Evolutionary conservation across 2,888 invertebrate genomes (phyloP).

Genomic region (Ochropleura leucogaster): DNA sequence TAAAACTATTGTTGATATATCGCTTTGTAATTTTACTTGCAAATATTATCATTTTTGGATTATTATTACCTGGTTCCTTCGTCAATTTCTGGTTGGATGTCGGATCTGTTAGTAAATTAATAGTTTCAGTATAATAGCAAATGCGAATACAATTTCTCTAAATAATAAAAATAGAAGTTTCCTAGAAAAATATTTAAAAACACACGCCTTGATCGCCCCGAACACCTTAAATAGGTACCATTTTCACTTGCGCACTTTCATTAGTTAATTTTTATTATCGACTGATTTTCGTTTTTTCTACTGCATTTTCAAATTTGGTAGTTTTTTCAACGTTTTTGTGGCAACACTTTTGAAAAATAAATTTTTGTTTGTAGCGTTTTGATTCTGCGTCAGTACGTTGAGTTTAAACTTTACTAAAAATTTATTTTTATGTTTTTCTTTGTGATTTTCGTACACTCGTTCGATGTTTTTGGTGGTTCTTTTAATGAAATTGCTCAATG

Average conservation of each 20-base stretch:
- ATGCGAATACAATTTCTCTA: slow-evolving; percentile 75
- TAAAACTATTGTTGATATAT: slow-evolving; percentile 44
- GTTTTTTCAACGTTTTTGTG: slow-evolving; percentile 71
- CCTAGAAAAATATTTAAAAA: slow-evolving; percentile 73
- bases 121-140: slow-evolving; percentile 78
- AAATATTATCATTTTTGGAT: slow-evolving; percentile 48
- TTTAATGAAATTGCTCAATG: slow-evolving; percentile 88
- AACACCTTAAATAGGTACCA: slow-evolving; percentile 70
- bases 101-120: slow-evolving; percentile 70
- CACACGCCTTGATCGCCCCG: slow-evolving; percentile 80
- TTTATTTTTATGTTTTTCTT: slow-evolving; percentile 69
- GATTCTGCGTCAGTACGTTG: slow-evolving; percentile 70
- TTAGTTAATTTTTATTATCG: slow-evolving; percentile 64
- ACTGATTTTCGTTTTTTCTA: slow-evolving; percentile 67
- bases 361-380: slow-evolving; percentile 72
- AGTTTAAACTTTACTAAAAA: slow-evolving; percentile 66
- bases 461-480: slow-evolving; percentile 77
- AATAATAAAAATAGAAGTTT: slow-evolving; percentile 69
- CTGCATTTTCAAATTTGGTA: slow-evolving; percentile 67
- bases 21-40: slow-evolving; percentile 40
- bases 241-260: slow-evolving; percentile 75
- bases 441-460: slow-evolving; percentile 74
- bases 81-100: slow-evolving; percentile 48
- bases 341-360: slow-evolving; percentile 74
- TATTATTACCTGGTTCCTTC: slow-evolving; percentile 43